Percentiles rank a stretch among this genome's conserved stretches.
Conservation (phyloP, 2,113 vertebrate genomes). For the Zingel zingel region DNA sequence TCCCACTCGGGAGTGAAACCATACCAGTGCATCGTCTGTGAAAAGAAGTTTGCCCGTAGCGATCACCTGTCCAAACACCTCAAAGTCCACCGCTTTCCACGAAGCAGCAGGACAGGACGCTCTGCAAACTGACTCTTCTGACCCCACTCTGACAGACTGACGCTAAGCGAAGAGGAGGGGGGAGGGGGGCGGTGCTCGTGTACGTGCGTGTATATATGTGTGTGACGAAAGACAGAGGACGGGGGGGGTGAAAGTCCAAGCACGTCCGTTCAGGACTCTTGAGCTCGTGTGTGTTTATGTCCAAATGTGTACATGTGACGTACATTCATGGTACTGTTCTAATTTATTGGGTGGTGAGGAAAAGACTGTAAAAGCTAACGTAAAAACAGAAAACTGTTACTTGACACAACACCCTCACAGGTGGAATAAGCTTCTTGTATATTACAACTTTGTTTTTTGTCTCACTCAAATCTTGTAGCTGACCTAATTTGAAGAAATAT, state of each 20-base stretch:
- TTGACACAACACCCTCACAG: constrained; percentile 78
- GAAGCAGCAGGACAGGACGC: constrained; percentile 92
- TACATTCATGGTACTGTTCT: constrained; percentile 85
- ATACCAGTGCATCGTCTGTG: constrained; percentile 96
- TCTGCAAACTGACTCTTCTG: constrained; percentile 88
- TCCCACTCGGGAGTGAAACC: constrained; percentile 98
- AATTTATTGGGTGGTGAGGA: constrained; percentile 89
- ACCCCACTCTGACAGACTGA: constrained; percentile 62
- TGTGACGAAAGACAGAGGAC: constrained; percentile 45
- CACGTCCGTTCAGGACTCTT: constrained; percentile 44
- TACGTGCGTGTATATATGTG: constrained; percentile 22
- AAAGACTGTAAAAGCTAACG: constrained; percentile 69
- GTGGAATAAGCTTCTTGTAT: constrained; percentile 80
- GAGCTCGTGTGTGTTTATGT: constrained; percentile 60
- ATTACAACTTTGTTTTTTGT: constrained; percentile 72
- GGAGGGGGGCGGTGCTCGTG: background rate
- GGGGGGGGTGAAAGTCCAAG: constrained; percentile 53
- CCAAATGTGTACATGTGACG: constrained; percentile 61
- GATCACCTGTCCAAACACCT: constrained; percentile 99
- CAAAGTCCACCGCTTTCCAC: constrained; percentile 99
- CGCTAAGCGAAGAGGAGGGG: background rate
- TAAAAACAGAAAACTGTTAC: constrained; percentile 80
- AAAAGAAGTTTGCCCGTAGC: constrained; percentile 98
- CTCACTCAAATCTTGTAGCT: constrained; percentile 67
- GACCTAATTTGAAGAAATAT: constrained; percentile 57